Percentiles rank a stretch among this genome's conserved stretches.
Conservation (phyloP, 2,797 vertebrate species). For the Protosalanx chinensis region DNA sequence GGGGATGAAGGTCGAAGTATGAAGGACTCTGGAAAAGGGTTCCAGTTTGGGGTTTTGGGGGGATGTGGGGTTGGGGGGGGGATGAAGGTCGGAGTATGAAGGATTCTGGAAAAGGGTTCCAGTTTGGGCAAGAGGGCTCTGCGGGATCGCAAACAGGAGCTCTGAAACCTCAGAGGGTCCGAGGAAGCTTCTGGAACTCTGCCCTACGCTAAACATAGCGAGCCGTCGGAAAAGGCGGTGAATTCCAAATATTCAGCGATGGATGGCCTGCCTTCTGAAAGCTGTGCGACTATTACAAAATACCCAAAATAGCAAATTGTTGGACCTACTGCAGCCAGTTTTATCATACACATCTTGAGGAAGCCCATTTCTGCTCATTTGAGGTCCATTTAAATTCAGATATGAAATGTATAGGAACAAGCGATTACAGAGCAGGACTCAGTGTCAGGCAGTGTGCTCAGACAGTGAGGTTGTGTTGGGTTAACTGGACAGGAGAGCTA, state of each 20-base stretch:
- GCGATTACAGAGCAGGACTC: not conserved
- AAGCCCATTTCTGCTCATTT: not conserved
- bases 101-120: constrained; percentile 27
- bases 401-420: not conserved
- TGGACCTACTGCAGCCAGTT: not conserved
- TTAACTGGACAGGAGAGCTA: constrained; percentile 16
- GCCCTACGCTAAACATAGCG: too few species aligned
- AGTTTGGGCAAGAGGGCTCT: constrained; percentile 28
- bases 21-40: constrained; percentile 30
- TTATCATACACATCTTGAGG: not conserved
- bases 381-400: not conserved
- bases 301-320: too few species aligned
- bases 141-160: constrained; percentile 7
- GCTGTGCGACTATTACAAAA: too few species aligned
- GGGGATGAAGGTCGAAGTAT: constrained; percentile 12
- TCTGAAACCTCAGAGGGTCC: too few species aligned
- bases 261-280: too few species aligned
- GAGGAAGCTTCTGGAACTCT: too few species aligned
- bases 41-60: constrained; percentile 21
- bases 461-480: constrained; percentile 20
- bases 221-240: too few species aligned
- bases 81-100: constrained; percentile 11
- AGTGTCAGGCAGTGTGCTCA: constrained; percentile 21
- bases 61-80: too few species aligned
- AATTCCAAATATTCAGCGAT: too few species aligned